These are phyloP conservation scores for Ictalurus punctatus DNA, from an alignment of 2,113 vertebrate species.

Conservation along the genomic window DNA sequence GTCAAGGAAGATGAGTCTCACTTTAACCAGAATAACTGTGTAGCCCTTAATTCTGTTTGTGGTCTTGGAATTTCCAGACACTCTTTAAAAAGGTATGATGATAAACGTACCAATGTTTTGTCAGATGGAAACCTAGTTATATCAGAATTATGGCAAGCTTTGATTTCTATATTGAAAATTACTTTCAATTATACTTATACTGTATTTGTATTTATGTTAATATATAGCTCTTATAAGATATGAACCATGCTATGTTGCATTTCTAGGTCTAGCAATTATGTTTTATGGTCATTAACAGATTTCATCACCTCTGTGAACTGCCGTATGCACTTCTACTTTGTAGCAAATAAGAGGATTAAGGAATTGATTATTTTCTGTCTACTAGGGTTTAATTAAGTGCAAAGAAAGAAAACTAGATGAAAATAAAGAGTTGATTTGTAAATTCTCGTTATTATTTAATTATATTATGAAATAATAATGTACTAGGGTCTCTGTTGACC, in stretches of 20 bases:
- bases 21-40: conserved; percentile 33
- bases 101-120: background rate
- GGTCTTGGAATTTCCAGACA: background rate
- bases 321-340: background rate
- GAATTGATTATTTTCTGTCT: background rate
- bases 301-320: background rate
- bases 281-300: background rate
- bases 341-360: conserved; percentile 5
- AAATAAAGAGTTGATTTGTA: background rate
- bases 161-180: background rate
- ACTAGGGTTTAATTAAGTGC: background rate
- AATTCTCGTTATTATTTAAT: background rate
- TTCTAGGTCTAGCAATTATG: background rate
- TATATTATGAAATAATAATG: background rate
- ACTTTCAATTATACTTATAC: too few species aligned
- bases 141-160: background rate
- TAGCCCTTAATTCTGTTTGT: background rate
- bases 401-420: background rate
- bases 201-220: background rate
- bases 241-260: background rate
- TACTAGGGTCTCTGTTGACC: background rate
- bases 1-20: conserved; percentile 14
- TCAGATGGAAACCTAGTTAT: background rate
- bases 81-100: background rate
- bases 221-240: background rate